These are phyloP conservation scores for Pluvialis apricaria DNA, from an alignment of 2,113 vertebrate species.

Conservation along the genomic window DNA sequence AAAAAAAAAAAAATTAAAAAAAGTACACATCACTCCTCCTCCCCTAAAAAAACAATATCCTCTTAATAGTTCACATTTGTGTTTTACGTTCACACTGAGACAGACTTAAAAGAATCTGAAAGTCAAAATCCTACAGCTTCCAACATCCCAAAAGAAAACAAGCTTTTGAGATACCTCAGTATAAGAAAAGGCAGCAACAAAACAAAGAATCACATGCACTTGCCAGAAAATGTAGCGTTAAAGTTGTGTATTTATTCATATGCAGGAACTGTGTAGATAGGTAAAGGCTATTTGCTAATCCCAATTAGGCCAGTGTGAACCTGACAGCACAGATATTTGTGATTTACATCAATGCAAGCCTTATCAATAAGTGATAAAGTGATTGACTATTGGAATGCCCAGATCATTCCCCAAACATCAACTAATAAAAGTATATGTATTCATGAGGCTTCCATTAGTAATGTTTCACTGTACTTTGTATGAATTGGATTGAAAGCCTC, in stretches of 20 bases:
- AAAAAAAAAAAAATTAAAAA: background rate
- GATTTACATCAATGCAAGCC: background rate
- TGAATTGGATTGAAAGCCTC: background rate
- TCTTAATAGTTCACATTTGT: background rate
- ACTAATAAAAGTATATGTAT: background rate
- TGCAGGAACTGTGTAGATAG: background rate
- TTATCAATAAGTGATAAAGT: background rate
- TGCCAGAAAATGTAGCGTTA: background rate
- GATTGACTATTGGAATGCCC: background rate
- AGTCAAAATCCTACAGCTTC: background rate
- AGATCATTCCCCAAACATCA: background rate
- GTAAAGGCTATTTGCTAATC: background rate
- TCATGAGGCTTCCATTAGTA: background rate
- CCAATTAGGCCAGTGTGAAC: background rate
- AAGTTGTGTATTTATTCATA: background rate
- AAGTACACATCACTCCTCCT: background rate
- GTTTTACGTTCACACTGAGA: background rate
- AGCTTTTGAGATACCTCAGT: background rate
- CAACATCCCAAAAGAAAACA: background rate
- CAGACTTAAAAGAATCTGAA: background rate
- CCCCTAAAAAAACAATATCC: background rate
- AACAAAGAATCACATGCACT: background rate
- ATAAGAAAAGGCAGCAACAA: background rate
- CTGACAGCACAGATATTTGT: background rate
- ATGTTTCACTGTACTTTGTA: background rate